Evolutionary conservation across 2,797 vertebrate species (phyloP).

Genomic region (Mareca strepera): DNA sequence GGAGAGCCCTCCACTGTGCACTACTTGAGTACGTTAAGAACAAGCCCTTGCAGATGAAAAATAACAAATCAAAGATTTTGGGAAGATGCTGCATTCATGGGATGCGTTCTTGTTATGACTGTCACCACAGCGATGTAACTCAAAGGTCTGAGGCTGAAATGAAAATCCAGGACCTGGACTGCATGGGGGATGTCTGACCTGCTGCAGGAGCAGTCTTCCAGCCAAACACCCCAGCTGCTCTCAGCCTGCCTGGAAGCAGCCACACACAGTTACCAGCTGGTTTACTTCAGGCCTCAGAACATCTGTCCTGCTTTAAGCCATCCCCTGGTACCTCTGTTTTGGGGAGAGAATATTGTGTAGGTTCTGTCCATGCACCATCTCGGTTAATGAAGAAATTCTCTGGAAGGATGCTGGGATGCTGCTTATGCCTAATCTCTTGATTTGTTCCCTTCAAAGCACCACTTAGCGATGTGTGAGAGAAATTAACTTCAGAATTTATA

Average conservation of each 20-base stretch:
- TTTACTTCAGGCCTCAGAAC: not conserved
- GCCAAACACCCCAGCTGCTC: not conserved
- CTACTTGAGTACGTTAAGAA: not conserved
- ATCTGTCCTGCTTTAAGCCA: not conserved
- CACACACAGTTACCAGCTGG: not conserved
- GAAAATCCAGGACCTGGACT: not conserved
- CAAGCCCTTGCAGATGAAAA: not conserved
- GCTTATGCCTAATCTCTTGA: fast-evolving
- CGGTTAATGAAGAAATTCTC: not conserved
- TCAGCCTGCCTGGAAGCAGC: not conserved
- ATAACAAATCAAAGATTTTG: not conserved
- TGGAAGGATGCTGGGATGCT: not conserved
- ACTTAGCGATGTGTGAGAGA: not conserved
- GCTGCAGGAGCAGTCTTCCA: not conserved
- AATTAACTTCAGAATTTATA: not conserved
- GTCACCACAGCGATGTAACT: too few relatives aligned
- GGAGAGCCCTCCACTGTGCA: not conserved
- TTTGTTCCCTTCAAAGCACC: not conserved
- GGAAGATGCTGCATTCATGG: not conserved
- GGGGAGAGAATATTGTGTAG: not conserved
- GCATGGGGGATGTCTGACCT: not conserved
- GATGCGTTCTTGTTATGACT: fast-evolving
- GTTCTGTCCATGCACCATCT: not conserved
- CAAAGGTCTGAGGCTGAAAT: not conserved
- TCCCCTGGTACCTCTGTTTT: too few relatives aligned